A percentile compares a stretch with the other conserved stretches of the same genome.
phyloP scores from a whole-genome alignment of 2,113 vertebrate genomes.

The Myocastor coypus region DNA sequence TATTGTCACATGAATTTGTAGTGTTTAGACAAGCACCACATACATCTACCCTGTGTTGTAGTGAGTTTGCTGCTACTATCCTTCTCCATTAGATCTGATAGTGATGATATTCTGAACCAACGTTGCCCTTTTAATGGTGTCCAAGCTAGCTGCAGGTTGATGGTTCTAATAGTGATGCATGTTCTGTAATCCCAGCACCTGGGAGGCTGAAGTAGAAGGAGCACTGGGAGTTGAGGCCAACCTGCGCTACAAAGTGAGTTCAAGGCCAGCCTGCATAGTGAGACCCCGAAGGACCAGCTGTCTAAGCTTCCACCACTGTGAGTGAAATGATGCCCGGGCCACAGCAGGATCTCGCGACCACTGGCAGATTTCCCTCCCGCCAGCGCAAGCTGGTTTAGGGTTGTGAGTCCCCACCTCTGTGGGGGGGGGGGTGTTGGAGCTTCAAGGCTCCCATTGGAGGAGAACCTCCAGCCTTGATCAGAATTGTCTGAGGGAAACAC shows the following conservation, averaged over 20 bases:
- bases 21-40: not conserved
- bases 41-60: not conserved
- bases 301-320: not conserved
- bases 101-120: not conserved
- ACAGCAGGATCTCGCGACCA: not conserved
- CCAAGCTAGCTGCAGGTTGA: too few relatives aligned
- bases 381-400: not conserved
- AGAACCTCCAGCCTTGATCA: conserved; percentile 31
- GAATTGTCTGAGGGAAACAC: conserved; percentile 71
- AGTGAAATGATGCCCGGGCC: fast-evolving
- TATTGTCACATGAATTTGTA: conserved; percentile 28
- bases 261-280: too few relatives aligned
- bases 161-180: too few relatives aligned
- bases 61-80: not conserved
- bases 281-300: not conserved
- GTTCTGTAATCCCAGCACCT: too few relatives aligned
- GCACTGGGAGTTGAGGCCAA: too few relatives aligned
- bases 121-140: not conserved
- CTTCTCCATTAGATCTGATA: not conserved
- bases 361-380: not conserved
- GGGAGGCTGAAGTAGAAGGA: too few relatives aligned
- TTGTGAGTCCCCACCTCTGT: not conserved
- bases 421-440: not conserved
- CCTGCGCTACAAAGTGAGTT: too few relatives aligned
- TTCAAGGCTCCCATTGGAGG: conserved; percentile 65